Base-by-base conservation (phyloP, 2,113 vertebrate species). In the Gracilinanus agilis region DNA sequence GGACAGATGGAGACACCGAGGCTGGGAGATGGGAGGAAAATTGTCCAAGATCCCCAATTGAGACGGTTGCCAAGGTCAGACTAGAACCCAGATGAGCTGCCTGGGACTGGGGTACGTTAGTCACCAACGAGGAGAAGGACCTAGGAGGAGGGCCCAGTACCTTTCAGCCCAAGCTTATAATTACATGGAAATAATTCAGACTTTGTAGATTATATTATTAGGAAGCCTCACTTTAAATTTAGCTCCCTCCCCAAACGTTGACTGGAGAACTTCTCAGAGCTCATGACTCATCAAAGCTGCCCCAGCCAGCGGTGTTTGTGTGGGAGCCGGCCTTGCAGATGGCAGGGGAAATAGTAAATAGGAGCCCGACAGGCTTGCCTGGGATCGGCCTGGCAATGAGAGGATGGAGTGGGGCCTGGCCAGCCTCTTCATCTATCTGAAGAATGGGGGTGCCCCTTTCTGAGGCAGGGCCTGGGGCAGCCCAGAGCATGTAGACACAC, bases 211-310 rank as follows among this genome's bases (percentile, higher is more conserved):
- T 96, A 98, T 97, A 94, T 95, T 94, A 94, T 96, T 91, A 40
- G 96, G 96, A 95, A 96, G 97, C 95, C 95, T 96, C 96, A 83
- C 96, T 97, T 96, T 97, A 98, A 97, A 98, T 97, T 98, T 98
- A 98, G 97, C 97, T 97, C 88, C 96, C 97, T 97, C 97, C 97
- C 95, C 97, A 97, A 97, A 97, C 96, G 96, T 96, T 96, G 94
- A 96, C 97, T 96, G 96, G 95, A 96, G 97, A 97, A 96, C 94
- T 91, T 93, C 94, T n/a, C 53, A 0, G 29, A 0, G 89, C 55
- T 13, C 40, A 55, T 98, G 97, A 97, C 94, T 97, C 97, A 98
- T 94, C 67, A 40, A 40, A 83, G n/a, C 67, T 7, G 19, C 12
- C 34, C 67, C 67, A 83, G 67, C n/a, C 67, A 83, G 67, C 67